phyloP scores from a whole-genome alignment of 2,888 invertebrate species.

The Luffia ferchaultella region DNA sequence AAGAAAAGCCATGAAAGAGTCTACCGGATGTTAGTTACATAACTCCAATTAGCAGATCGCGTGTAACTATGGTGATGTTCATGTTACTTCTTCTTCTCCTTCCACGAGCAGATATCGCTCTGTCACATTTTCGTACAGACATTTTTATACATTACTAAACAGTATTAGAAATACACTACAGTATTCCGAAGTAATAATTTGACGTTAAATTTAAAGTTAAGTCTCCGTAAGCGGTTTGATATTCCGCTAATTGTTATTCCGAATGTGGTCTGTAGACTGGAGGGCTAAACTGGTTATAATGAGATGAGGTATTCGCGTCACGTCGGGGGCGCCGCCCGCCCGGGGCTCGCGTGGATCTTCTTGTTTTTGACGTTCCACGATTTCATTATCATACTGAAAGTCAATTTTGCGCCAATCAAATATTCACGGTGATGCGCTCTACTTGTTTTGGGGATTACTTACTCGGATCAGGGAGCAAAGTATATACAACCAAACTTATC shows the following conservation, averaged over 20 bases:
- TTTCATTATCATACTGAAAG: constrained; percentile 23
- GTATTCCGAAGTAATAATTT: no score
- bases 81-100: no score
- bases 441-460: not conserved
- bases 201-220: constrained; percentile 25
- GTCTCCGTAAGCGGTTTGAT: constrained; percentile 31
- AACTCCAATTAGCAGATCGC: no score
- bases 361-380: constrained; percentile 47
- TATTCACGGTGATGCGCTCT: not conserved
- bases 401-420: constrained; percentile 6
- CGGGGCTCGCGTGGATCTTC: constrained; percentile 24
- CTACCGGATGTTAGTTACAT: no score
- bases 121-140: no score
- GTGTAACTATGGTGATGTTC: no score
- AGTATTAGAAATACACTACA: no score
- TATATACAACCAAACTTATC: no score
- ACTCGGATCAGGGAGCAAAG: no score
- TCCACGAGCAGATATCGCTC: no score
- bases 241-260: constrained; percentile 46
- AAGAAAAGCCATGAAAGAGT: no score
- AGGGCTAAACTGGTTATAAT: constrained; percentile 41
- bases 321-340: not conserved
- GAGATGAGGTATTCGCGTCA: constrained; percentile 20
- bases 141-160: no score
- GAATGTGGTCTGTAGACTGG: constrained; percentile 37